Base-by-base conservation (phyloP, 2,113 vertebrate genomes). In the Pimephales promelas region DNA sequence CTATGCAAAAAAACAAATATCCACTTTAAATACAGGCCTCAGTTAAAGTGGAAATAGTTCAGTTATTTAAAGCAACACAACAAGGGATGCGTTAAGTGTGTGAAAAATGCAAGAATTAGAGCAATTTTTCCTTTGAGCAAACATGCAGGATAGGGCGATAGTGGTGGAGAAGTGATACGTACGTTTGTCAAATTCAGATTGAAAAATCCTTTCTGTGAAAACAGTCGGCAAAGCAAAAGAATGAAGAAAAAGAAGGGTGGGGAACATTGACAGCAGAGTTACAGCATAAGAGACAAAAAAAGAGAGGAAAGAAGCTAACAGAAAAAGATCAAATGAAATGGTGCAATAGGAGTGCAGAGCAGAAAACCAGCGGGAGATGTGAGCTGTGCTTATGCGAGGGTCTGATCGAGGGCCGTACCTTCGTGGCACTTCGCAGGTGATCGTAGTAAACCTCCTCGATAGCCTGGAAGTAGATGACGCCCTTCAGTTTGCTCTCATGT, bases 401-500 rank as follows among this genome's bases (percentile, higher is more conserved):
- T 13, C 45, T 24, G 31, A 75, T 31, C 7, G 45, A 56, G 73
- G 24, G 9, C 34, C 54, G 81, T 90, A 99, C 98, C 98, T 99
- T 99, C 0, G 95, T 95, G 0, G 98, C 98, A 0, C 96, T 98
- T 87, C 97, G 96, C 47, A 99, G 95, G 90, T 99, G 98, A 86
- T 99, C 98, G 0, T 98, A 99, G 85, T 99, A 99, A 5, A 99
- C 97, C 77, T 99, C 98, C 70, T 99, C 97, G 0, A 99, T 99
- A 10, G 98, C 98, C 93, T 99, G 98, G 93, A 99, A 99, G 89
- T 99, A 99, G 92, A 99, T 97, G 83, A 99, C 96, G 0, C 98
- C 98, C 89, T 99, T 99, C 91, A 99, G 93, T 91, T 98, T 99
- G 1, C 94, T 96, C 94, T 99, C 98, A 0, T 98, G 96, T 89